These are phyloP conservation scores for Torymus auratus DNA, from an alignment of 2,888 invertebrate genomes.

Conservation along the genomic window DNA sequence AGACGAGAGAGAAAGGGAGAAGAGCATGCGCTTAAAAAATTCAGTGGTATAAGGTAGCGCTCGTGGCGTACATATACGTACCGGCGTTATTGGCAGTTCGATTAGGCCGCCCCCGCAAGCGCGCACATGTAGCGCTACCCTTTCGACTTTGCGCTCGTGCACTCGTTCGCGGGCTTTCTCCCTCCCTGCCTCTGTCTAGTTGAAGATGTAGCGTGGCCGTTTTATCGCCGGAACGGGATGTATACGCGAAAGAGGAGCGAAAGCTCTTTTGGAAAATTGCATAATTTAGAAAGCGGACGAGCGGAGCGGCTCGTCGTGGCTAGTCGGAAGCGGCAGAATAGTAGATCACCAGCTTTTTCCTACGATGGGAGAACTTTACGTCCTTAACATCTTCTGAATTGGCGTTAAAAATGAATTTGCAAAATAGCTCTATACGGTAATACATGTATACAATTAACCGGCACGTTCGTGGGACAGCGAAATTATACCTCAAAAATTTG, in stretches of 20 bases:
- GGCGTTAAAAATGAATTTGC: too few relatives aligned
- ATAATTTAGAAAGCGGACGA: slow-evolving; percentile 5
- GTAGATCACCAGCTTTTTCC: too few relatives aligned
- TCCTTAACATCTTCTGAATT: too few relatives aligned
- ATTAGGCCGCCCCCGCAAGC: slow-evolving; percentile 45
- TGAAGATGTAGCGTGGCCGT: too few relatives aligned
- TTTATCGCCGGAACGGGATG: too few relatives aligned
- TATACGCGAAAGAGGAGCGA: too few relatives aligned
- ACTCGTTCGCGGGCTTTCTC: not conserved
- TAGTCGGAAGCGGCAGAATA: too few relatives aligned
- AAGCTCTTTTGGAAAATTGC: not conserved
- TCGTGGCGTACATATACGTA: not conserved
- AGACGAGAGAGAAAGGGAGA: not conserved
- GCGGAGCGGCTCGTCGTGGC: not conserved
- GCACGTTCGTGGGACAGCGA: too few relatives aligned
- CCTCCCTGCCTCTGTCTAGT: not conserved
- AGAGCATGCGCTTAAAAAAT: slow-evolving; percentile 50
- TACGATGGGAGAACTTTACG: too few relatives aligned
- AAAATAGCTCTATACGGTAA: too few relatives aligned
- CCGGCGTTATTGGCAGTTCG: slow-evolving; percentile 57
- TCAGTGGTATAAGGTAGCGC: slow-evolving; percentile 43
- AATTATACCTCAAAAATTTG: too few relatives aligned
- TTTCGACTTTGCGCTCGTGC: slow-evolving; percentile 15
- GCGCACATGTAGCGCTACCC: slow-evolving; percentile 7
- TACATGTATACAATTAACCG: too few relatives aligned